Conservation (phyloP, 92 coral and sea anemone genomes). For the Anthopleura xanthogrammica region DNA sequence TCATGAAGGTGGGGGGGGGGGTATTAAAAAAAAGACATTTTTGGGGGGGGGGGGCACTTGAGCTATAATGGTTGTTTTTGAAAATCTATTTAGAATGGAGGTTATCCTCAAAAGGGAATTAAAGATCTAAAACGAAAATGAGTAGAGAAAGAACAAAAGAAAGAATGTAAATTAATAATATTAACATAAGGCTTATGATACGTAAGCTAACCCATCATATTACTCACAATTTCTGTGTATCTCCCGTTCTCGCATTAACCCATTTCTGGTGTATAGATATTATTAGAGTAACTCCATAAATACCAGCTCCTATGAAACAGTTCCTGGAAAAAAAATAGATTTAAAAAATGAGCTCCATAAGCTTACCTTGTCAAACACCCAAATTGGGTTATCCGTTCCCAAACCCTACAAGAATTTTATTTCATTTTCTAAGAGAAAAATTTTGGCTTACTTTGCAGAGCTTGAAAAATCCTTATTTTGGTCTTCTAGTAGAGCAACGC, state of each 20-base stretch:
- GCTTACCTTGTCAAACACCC: not conserved
- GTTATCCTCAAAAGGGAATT: not conserved
- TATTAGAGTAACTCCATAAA: conserved; percentile 71
- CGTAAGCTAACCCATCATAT: not conserved
- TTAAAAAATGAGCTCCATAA: not conserved
- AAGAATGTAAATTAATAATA: not conserved
- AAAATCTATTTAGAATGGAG: too few species aligned
- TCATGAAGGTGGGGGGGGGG: too few species aligned
- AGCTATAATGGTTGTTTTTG: too few species aligned
- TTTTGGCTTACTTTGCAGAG: conserved; percentile 63
- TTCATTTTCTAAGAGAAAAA: not conserved
- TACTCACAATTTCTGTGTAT: conserved; percentile 79
- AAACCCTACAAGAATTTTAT: too few species aligned
- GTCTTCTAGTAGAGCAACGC: conserved; percentile 92
- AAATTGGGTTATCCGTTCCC: not conserved
- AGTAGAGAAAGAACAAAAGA: not conserved
- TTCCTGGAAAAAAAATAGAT: conserved; percentile 47
- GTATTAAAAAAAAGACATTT: too few species aligned
- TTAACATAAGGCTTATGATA: not conserved
- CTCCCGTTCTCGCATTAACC: conserved; percentile 89
- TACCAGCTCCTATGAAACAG: conserved; percentile 95
- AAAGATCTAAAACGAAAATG: not conserved
- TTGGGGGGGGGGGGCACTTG: too few species aligned
- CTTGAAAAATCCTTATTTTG: conserved; percentile 45
- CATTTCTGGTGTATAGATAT: conserved; percentile 89